These are phyloP conservation scores for Ectemnius cavifrons DNA, from an alignment of 2,888 invertebrate genomes.

Conservation along the genomic window DNA sequence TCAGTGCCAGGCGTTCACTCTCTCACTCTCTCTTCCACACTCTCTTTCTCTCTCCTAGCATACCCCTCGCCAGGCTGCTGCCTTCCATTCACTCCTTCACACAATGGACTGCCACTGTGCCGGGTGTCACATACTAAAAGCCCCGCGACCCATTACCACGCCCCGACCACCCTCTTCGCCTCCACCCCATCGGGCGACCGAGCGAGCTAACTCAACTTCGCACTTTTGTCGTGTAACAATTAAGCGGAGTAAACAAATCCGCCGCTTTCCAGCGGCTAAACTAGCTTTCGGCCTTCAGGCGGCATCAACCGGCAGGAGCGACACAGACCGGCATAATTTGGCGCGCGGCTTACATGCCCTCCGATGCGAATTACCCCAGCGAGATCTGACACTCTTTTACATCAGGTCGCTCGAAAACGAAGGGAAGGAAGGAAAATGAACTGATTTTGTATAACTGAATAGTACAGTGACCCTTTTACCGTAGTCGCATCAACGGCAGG, in stretches of 20 bases:
- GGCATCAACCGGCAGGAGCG: background rate
- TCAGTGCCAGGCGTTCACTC: background rate
- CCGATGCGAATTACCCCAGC: slow-evolving; percentile 33
- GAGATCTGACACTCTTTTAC: slow-evolving; percentile 26
- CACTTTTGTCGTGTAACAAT: slow-evolving; percentile 5
- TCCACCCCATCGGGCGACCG: background rate
- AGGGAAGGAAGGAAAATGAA: slow-evolving; percentile 23
- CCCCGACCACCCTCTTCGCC: background rate
- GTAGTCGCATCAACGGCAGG: slow-evolving; percentile 47
- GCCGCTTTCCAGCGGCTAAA: background rate
- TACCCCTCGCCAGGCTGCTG: background rate
- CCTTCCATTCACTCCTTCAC: background rate
- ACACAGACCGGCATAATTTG: slow-evolving; percentile 18
- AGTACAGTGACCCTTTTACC: too few relatives aligned
- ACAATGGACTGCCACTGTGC: background rate
- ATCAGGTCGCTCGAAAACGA: slow-evolving; percentile 34
- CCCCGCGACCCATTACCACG: background rate
- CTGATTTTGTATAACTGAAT: slow-evolving; percentile 32
- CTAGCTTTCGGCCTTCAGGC: background rate
- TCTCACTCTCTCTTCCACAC: background rate
- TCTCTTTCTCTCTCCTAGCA: background rate
- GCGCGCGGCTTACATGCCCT: slow-evolving; percentile 35
- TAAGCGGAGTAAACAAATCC: background rate
- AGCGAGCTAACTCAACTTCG: slow-evolving; percentile 1
- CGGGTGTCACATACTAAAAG: background rate